phyloP scores from a whole-genome alignment of 2,888 invertebrate species.

The Himalopsyche japonica region DNA sequence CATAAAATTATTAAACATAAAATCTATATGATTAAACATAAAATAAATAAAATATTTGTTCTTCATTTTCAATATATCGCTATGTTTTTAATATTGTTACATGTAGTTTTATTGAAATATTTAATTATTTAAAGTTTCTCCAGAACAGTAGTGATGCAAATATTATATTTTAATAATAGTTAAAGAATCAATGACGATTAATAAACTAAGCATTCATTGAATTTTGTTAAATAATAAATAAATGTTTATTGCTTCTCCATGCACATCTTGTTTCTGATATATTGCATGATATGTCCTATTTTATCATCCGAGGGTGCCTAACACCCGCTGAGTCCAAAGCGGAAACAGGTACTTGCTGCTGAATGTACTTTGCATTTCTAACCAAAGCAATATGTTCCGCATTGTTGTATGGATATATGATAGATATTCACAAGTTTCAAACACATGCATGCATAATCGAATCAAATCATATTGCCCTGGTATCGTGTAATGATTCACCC shows the following conservation, averaged over 20 bases:
- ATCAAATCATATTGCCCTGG: not conserved
- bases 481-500: not conserved
- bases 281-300: not conserved
- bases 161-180: too few relatives aligned
- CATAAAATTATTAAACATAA: too few relatives aligned
- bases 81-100: too few relatives aligned
- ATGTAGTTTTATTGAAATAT: too few relatives aligned
- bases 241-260: not conserved
- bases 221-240: too few relatives aligned
- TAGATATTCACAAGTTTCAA: not conserved
- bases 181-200: too few relatives aligned
- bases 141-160: too few relatives aligned
- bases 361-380: not conserved
- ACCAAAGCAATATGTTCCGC: not conserved
- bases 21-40: too few relatives aligned
- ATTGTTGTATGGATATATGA: not conserved
- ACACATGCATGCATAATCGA: not conserved
- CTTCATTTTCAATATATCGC: too few relatives aligned
- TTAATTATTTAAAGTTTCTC: too few relatives aligned
- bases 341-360: not conserved
- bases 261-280: not conserved
- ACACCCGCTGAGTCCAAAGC: not conserved
- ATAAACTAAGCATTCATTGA: too few relatives aligned
- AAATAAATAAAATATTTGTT: too few relatives aligned
- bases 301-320: not conserved